phyloP scores from a whole-genome alignment of 2,888 invertebrate species.

The Dasysyrphus tricinctus region DNA sequence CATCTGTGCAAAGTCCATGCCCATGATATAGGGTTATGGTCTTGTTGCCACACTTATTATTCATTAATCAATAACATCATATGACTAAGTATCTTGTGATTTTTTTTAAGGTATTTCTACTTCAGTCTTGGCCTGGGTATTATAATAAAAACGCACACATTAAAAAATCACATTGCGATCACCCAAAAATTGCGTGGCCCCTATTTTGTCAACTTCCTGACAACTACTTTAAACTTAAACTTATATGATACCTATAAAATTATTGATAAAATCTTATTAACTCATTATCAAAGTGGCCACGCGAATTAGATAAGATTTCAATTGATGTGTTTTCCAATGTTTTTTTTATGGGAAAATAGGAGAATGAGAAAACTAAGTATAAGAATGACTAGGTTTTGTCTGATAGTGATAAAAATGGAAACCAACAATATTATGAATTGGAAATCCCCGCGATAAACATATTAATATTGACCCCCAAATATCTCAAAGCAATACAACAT shows the following conservation, averaged over 20 bases:
- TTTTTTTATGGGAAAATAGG: background rate
- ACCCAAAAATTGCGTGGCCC: slow-evolving; percentile 8
- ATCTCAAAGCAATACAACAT: background rate
- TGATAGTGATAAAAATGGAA: background rate
- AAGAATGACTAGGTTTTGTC: slow-evolving; percentile 14
- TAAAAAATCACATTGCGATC: background rate
- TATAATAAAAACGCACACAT: background rate
- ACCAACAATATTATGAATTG: background rate
- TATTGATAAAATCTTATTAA: background rate
- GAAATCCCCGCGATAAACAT: slow-evolving; percentile 1
- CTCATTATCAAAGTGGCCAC: slow-evolving; percentile 11
- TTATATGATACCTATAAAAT: background rate
- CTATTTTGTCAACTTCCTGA: background rate
- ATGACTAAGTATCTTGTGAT: too few species aligned
- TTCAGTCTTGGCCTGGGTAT: background rate
- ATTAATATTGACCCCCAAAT: slow-evolving; percentile 4
- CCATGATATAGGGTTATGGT: too few species aligned
- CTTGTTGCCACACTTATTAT: too few species aligned
- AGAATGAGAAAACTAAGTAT: background rate
- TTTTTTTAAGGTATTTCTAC: background rate
- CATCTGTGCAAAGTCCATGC: too few species aligned
- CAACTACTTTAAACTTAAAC: background rate
- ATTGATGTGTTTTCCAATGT: background rate
- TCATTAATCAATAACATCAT: too few species aligned
- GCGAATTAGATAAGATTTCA: slow-evolving; percentile 22